Conservation (phyloP, 2,797 vertebrate genomes). For the Betta splendens region DNA sequence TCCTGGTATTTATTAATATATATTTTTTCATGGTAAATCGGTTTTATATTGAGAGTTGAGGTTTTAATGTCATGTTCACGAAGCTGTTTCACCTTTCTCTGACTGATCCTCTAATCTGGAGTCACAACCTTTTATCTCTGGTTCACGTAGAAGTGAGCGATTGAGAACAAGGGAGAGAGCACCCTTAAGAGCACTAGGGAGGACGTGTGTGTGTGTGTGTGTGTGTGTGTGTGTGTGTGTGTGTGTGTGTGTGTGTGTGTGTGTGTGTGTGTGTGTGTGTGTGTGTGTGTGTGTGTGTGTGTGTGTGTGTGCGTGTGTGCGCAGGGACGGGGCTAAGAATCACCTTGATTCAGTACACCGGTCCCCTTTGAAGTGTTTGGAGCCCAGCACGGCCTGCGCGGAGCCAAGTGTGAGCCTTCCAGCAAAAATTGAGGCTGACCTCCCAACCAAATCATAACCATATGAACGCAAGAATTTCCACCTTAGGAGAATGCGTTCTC, state of each 20-base stretch:
- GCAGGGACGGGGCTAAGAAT: slow-evolving; percentile 78
- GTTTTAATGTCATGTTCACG: slow-evolving; percentile 42
- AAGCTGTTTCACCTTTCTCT: slow-evolving; percentile 38
- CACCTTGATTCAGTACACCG: slow-evolving; percentile 97
- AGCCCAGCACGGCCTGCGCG: slow-evolving; percentile 87
- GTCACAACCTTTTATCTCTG: slow-evolving; percentile 65
- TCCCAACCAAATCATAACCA: slow-evolving; percentile 97
- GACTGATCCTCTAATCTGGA: slow-evolving; percentile 62
- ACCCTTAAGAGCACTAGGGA: slow-evolving; percentile 54
- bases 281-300: slow-evolving; percentile 70
- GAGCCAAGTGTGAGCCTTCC: slow-evolving; percentile 84
- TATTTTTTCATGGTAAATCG: slow-evolving; percentile 9
- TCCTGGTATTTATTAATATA: background rate
- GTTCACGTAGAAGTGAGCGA: slow-evolving; percentile 55
- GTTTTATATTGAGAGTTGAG: slow-evolving; percentile 14
- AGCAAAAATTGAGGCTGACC: slow-evolving; percentile 88
- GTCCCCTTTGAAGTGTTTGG: slow-evolving; percentile 95
- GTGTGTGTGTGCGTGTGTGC: slow-evolving; percentile 76
- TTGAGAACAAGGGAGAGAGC: slow-evolving; percentile 59
- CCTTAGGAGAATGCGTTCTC: slow-evolving; percentile 84
- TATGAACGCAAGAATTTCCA: slow-evolving; percentile 92
- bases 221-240: slow-evolving; percentile 83
- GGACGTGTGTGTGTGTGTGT: slow-evolving; percentile 74
- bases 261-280: slow-evolving; percentile 83
- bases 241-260: slow-evolving; percentile 79